Conservation (phyloP, 2,888 invertebrate species). For the Cartodere bifasciata region DNA sequence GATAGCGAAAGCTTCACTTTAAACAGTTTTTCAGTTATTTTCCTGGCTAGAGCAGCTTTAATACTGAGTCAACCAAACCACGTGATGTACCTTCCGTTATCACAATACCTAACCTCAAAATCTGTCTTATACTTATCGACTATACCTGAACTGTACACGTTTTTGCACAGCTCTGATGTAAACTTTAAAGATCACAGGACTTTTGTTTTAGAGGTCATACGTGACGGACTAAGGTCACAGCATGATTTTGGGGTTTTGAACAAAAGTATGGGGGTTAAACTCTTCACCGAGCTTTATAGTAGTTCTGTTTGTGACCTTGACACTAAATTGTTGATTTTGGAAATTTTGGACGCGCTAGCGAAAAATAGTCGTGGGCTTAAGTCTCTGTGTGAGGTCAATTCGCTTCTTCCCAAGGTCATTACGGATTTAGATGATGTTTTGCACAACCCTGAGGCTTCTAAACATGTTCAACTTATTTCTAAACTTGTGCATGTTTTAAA, state of each 20-base stretch:
- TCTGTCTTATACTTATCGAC: conserved; percentile 59
- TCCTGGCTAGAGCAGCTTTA: conserved; percentile 56
- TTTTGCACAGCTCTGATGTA: conserved; percentile 69
- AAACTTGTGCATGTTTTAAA: too few species aligned
- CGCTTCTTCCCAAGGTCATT: conserved; percentile 38
- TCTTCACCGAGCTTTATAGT: conserved; percentile 58
- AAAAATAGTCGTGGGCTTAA: conserved; percentile 51
- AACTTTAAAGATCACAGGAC: conserved; percentile 52
- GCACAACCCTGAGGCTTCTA: too few species aligned
- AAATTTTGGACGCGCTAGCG: conserved; percentile 48
- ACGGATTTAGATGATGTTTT: conserved; percentile 5
- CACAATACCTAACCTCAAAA: conserved; percentile 43
- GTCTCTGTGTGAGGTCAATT: conserved; percentile 53
- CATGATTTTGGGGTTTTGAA: conserved; percentile 62
- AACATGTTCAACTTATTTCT: too few species aligned
- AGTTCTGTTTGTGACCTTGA: conserved; percentile 49
- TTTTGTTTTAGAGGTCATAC: conserved; percentile 68
- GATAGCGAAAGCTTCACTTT: conserved; percentile 20
- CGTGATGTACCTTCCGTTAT: conserved; percentile 62
- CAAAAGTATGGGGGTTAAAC: conserved; percentile 62
- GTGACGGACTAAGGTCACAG: conserved; percentile 62
- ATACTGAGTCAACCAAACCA: conserved; percentile 63
- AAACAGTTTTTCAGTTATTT: conserved; percentile 43
- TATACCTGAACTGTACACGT: conserved; percentile 79
- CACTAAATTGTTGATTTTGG: conserved; percentile 52